phyloP scores from a whole-genome alignment of 2,797 vertebrate species.

The Dromococcyx pavoninus region DNA sequence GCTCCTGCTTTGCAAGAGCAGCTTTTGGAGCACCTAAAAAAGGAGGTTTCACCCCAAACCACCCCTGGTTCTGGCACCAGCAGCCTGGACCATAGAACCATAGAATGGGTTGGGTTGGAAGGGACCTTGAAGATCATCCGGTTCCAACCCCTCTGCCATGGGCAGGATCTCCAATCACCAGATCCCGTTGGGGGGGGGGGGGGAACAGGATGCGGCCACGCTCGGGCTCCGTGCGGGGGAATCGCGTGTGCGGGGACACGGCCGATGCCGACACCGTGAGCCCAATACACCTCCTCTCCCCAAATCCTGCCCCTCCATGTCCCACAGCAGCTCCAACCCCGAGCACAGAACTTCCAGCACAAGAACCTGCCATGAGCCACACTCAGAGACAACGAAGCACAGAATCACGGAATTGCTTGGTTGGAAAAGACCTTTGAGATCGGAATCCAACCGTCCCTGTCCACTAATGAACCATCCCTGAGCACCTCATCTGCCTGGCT shows the following conservation, averaged over 20 bases:
- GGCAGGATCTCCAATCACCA: fast-evolving
- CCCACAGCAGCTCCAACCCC: not conserved
- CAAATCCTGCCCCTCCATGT: fast-evolving
- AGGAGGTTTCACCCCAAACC: not conserved
- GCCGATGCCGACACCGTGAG: fast-evolving
- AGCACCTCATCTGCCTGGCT: too few relatives aligned
- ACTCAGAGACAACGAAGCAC: not conserved
- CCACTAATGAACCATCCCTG: too few relatives aligned
- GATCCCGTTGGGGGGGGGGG: fast-evolving
- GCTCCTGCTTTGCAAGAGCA: not conserved
- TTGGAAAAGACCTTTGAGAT: too few relatives aligned
- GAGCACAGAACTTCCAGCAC: not conserved
- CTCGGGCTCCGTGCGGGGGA: fast-evolving
- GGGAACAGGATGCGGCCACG: fast-evolving
- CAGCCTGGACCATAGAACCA: fast-evolving
- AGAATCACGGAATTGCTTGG: too few relatives aligned
- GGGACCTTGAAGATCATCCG: too few relatives aligned
- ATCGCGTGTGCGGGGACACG: fast-evolving
- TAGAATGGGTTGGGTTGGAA: too few relatives aligned
- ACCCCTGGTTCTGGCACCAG: not conserved
- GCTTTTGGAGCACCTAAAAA: not conserved
- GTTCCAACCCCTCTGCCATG: too few relatives aligned
- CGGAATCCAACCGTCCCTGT: too few relatives aligned
- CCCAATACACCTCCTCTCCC: not conserved
- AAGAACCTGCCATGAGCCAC: not conserved